Evolutionary conservation across 2,888 invertebrate genomes (phyloP).

Genomic region (Caradrina clavipalpis): DNA sequence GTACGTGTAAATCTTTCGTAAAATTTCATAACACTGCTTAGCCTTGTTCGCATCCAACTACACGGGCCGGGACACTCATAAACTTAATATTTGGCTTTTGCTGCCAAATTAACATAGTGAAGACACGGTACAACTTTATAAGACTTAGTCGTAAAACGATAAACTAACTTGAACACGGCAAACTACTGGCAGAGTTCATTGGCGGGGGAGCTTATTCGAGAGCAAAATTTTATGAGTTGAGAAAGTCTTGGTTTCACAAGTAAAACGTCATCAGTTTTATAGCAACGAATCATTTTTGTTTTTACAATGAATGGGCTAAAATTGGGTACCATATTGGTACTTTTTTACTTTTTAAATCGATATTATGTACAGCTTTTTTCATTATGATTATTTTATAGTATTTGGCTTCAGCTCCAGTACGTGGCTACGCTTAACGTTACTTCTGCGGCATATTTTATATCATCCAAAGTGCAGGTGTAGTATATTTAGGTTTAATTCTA

Average conservation of each 20-base stretch:
- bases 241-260: background rate
- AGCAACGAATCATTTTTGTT: too few relatives aligned
- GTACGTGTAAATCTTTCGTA: too few relatives aligned
- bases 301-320: too few relatives aligned
- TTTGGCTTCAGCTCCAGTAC: too few relatives aligned
- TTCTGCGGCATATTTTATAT: too few relatives aligned
- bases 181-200: conserved; percentile 20
- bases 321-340: too few relatives aligned
- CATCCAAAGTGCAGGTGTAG: too few relatives aligned
- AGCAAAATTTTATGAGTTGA: conserved; percentile 21
- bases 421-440: too few relatives aligned
- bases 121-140: conserved; percentile 37
- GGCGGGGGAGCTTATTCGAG: conserved; percentile 4
- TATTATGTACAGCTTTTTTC: too few relatives aligned
- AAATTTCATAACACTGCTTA: conserved; percentile 3
- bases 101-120: conserved; percentile 46
- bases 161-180: conserved; percentile 24
- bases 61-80: conserved; percentile 10
- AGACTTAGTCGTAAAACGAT: conserved; percentile 29
- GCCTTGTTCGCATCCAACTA: conserved; percentile 9
- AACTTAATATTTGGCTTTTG: conserved; percentile 38
- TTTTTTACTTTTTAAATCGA: too few relatives aligned
- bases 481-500: too few relatives aligned
- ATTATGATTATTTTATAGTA: too few relatives aligned
- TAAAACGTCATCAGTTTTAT: background rate